phyloP scores from a whole-genome alignment of 2,888 invertebrate genomes.

The Girardia tigrina region DNA sequence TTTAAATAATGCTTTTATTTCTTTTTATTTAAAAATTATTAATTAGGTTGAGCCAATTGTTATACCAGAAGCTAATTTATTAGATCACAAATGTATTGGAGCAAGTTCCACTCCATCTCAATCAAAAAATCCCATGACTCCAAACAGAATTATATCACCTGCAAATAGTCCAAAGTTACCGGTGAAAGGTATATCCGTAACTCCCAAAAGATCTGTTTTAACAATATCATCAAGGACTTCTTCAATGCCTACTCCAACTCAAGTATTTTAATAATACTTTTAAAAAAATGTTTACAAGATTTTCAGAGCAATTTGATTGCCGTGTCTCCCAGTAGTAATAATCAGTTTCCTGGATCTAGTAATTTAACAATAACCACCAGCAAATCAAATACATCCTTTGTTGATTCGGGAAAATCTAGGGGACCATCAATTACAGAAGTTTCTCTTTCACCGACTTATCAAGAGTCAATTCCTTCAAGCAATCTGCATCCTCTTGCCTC shows the following conservation, averaged over 20 bases:
- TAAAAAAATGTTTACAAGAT: too few species aligned
- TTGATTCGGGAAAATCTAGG: background rate
- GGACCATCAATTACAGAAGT: background rate
- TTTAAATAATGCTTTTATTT: too few species aligned
- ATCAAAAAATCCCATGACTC: slow-evolving; percentile 23
- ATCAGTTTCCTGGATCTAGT: background rate
- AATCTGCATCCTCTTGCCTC: background rate
- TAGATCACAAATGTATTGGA: slow-evolving; percentile 29
- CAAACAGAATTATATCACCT: slow-evolving; percentile 25
- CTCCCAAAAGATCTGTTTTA: background rate
- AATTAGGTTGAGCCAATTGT: slow-evolving; percentile 32
- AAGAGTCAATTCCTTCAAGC: background rate
- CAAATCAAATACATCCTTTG: background rate
- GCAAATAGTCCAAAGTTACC: slow-evolving; percentile 28
- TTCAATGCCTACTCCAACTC: slow-evolving; percentile 1
- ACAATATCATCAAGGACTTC: background rate
- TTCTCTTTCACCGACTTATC: background rate
- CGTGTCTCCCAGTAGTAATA: background rate
- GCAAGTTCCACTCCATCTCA: slow-evolving; percentile 26
- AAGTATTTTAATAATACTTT: too few species aligned
- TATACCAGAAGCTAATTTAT: slow-evolving; percentile 33
- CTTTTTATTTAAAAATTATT: too few species aligned
- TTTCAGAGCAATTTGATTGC: background rate
- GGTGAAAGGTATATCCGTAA: background rate
- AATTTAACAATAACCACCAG: background rate